Base-by-base conservation (phyloP, 2,888 invertebrate genomes). In the Ametastegia equiseti region DNA sequence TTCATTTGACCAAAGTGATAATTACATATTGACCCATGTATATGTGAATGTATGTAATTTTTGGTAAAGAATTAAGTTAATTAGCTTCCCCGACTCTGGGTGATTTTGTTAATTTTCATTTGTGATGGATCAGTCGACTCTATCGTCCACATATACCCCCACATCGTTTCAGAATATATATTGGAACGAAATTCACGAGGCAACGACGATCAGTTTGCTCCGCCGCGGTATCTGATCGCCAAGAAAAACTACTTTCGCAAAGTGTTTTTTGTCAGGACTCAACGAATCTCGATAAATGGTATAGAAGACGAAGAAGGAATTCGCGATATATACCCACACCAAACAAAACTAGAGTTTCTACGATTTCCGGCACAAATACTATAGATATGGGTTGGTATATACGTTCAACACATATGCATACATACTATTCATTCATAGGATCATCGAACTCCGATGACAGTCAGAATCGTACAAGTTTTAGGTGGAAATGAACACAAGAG, bases 401-500 rank as follows among this genome's bases (percentile, higher is more conserved):
- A 39, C 13, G 2, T 11, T 69, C 27, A 6, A 45, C 30, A 45
- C 45, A 1, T 13, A 9, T 11, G 42, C 42, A 11, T 42, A 42
- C 11, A 42, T 42, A 23, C 23, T 11, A 23, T 54, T 54, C 23
- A 23, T 54, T 54, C 57, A n/a, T 15, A 19, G 19, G 77, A 77
- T 54, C 77, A 77, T 77, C 77, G 77, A 77, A 77, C 77, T 57
- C 54, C 36, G 57, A 57, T 23, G 77, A 77, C 77, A 57, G 36
- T 54, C 57, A 13, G 39, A n/a, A 19, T 13, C 13, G 27, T 36
- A 73, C n/a, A 73, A 73, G n/a, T 57, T 57, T 57, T 36, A 13
- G 57, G 30, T 77, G 57, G 7, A 77, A 77, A 75, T 39, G 23
- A 57, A 77, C 39, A 23, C 19, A 36, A 19, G 36, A 6, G 9